These are phyloP conservation scores for Axinella damicornis DNA, from an alignment of 37 sponge, comb jelly and placozoan genomes.

Conservation along the genomic window DNA sequence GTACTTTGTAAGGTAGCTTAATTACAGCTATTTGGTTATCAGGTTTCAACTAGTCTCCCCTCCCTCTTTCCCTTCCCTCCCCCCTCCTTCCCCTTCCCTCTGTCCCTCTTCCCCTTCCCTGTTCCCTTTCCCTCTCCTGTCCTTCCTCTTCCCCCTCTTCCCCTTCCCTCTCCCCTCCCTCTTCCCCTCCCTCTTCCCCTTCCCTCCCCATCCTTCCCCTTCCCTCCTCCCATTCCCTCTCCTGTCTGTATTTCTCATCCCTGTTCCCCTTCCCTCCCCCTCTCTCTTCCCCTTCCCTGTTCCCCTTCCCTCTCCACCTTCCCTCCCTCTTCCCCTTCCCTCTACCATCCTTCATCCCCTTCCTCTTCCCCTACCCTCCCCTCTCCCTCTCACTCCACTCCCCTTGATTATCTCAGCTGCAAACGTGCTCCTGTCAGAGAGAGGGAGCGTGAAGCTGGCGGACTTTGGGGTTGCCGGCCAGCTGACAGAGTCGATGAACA, in stretches of 20 bases:
- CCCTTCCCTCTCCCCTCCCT: background rate
- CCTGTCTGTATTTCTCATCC: background rate
- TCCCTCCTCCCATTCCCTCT: background rate
- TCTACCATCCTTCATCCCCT: too few relatives aligned
- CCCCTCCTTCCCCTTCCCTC: background rate
- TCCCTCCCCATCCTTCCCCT: background rate
- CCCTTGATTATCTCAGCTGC: too few relatives aligned
- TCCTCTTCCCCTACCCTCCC: too few relatives aligned
- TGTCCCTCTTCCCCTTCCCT: too few relatives aligned
- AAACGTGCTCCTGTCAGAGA: slow-evolving; percentile 87
- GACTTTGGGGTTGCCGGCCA: slow-evolving; percentile 98
- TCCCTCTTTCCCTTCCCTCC: background rate
- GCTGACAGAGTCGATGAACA: slow-evolving; percentile 86
- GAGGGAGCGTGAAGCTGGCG: slow-evolving; percentile 92
- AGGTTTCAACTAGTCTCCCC: background rate
- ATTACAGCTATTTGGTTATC: too few relatives aligned
- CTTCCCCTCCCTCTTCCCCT: background rate
- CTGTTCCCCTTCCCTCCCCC: background rate
- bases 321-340: too few relatives aligned
- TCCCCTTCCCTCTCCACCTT: too few relatives aligned
- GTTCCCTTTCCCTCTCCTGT: too few relatives aligned
- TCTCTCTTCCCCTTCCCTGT: background rate
- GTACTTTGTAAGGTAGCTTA: too few relatives aligned
- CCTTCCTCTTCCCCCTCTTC: too few relatives aligned
- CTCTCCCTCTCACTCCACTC: too few relatives aligned